A percentile compares a stretch with the other conserved stretches of the same genome.
Conservation (phyloP, 1,140 invertebrate genomes). For the Habropoda laboriosa region DNA sequence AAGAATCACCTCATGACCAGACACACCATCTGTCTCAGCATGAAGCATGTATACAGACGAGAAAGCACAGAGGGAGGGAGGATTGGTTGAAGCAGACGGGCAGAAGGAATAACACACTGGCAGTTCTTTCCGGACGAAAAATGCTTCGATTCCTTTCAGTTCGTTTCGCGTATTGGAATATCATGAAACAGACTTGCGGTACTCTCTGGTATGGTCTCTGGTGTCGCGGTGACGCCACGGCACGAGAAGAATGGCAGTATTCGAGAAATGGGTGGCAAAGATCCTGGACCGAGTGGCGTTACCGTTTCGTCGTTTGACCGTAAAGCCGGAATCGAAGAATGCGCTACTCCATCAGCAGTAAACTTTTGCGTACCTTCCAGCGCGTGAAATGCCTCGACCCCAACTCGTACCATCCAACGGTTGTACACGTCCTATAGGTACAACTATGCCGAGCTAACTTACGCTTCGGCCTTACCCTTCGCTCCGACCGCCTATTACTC, state of each 20-base stretch:
- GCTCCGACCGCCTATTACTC: background rate
- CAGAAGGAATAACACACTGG: background rate
- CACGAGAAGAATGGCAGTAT: constrained; percentile 43
- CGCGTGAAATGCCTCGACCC: constrained; percentile 24
- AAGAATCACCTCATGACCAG: no score
- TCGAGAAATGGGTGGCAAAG: constrained; percentile 16
- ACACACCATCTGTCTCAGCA: no score
- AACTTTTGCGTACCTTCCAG: constrained; percentile 63
- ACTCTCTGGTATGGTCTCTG: no score
- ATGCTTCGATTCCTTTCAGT: constrained; percentile 34
- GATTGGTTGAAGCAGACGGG: background rate
- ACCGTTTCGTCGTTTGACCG: constrained; percentile 57
- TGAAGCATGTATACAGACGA: no score
- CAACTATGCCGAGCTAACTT: background rate
- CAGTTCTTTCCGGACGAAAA: constrained; percentile 11
- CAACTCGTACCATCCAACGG: background rate
- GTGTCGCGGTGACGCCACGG: constrained; percentile 3
- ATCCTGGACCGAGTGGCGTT: constrained; percentile 1
- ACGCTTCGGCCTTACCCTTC: background rate
- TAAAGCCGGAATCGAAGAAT: constrained; percentile 68
- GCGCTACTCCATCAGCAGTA: constrained; percentile 66
- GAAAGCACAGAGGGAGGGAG: background rate
- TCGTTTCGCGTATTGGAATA: constrained; percentile 16
- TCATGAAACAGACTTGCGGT: constrained; percentile 1
- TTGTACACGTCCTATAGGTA: no score